Evolutionary conservation across 2,888 invertebrate genomes (phyloP).

Genomic region (Tenthredo distinguenda): DNA sequence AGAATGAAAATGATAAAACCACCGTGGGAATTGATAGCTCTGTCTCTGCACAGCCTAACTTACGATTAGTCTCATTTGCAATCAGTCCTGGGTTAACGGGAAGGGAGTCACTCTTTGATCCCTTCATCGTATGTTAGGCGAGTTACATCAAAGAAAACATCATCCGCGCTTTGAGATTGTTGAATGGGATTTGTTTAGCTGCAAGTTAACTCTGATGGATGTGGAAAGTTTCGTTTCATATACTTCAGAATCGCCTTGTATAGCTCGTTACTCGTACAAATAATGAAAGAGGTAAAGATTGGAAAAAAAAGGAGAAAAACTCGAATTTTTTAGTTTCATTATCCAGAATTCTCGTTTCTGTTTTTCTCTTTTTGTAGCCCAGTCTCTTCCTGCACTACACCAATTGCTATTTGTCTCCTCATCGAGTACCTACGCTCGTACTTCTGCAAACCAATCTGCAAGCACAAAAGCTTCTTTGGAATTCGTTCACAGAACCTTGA

Average conservation of each 20-base stretch:
- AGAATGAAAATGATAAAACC: background rate
- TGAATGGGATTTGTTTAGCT: conserved; percentile 44
- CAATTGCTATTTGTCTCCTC: background rate
- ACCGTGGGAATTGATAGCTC: background rate
- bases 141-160: conserved; percentile 45
- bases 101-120: conserved; percentile 39
- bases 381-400: background rate
- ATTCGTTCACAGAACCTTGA: conserved; percentile 18
- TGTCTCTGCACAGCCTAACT: background rate
- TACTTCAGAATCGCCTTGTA: background rate
- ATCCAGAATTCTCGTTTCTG: background rate
- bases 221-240: conserved; percentile 30
- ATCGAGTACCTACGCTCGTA: background rate
- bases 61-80: conserved; percentile 12
- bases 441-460: background rate
- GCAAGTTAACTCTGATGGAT: conserved; percentile 34
- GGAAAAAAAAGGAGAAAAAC: background rate
- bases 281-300: background rate
- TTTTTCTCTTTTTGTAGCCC: background rate
- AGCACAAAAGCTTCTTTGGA: background rate
- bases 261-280: background rate
- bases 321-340: background rate
- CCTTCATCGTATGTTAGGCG: conserved; percentile 11
- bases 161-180: conserved; percentile 10
- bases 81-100: conserved; percentile 16